Percentiles rank a stretch among this genome's conserved stretches.
Evolutionary conservation across 2,113 vertebrate genomes (phyloP).

Genomic region (Athene noctua): DNA sequence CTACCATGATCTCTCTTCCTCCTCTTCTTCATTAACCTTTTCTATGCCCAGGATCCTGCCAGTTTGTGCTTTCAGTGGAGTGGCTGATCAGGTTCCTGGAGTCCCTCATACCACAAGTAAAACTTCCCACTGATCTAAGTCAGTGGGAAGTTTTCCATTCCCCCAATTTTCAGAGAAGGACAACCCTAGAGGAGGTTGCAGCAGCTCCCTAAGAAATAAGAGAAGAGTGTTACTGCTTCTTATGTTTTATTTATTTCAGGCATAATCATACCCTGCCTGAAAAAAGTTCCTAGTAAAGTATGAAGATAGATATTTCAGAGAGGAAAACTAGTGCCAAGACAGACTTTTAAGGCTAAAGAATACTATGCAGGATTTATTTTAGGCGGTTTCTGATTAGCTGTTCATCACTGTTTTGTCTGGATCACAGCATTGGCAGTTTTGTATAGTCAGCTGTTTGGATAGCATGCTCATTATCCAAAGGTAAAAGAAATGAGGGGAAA

Average conservation of each 20-base stretch:
- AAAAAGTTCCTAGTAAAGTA: neutral
- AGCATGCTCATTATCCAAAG: slow-evolving; percentile 2
- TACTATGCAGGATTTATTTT: slow-evolving; percentile 12
- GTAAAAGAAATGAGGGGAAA: neutral
- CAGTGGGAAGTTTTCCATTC: neutral
- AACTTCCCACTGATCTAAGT: neutral
- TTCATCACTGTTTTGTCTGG: slow-evolving; percentile 13
- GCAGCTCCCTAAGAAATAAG: neutral
- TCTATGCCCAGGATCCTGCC: neutral
- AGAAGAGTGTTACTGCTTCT: neutral
- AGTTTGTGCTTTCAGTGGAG: neutral
- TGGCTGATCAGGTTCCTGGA: neutral
- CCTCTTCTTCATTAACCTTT: neutral
- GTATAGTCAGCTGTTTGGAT: slow-evolving; percentile 23
- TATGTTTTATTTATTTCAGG: neutral
- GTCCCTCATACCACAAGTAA: neutral
- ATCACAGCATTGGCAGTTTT: slow-evolving; percentile 8
- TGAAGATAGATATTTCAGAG: neutral
- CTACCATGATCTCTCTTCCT: neutral
- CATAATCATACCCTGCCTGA: neutral
- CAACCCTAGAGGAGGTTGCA: neutral
- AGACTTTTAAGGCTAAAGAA: slow-evolving; percentile 18
- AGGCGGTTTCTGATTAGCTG: neutral
- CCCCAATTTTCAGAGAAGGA: neutral
- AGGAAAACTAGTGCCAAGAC: neutral